phyloP scores from a whole-genome alignment of 2,888 invertebrate species.

The Plusia festucae region DNA sequence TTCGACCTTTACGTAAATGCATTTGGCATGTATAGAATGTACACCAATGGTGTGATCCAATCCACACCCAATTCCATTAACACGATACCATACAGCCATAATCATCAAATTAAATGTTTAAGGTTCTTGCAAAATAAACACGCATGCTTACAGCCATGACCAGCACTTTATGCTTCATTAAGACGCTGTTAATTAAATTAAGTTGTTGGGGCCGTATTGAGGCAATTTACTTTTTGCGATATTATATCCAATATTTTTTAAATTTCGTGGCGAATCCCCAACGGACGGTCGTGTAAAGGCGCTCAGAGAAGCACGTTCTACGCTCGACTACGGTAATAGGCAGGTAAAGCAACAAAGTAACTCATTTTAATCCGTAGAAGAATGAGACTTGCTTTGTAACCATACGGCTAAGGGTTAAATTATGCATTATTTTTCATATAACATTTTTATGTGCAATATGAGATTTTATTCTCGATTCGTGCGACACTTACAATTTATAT shows the following conservation, averaged over 20 bases:
- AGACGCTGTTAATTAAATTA: slow-evolving; percentile 53
- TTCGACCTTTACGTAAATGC: neutral
- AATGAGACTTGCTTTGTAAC: slow-evolving; percentile 75
- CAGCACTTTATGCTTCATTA: slow-evolving; percentile 46
- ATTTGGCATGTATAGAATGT: neutral
- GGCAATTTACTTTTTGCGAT: slow-evolving; percentile 46
- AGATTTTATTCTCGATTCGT: slow-evolving; percentile 36
- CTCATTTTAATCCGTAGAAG: slow-evolving; percentile 79
- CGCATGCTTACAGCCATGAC: slow-evolving; percentile 24
- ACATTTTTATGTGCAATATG: slow-evolving; percentile 60
- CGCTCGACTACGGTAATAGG: slow-evolving; percentile 56
- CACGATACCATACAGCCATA: slow-evolving; percentile 3
- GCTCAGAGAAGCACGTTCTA: slow-evolving; percentile 34
- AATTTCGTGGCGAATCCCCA: slow-evolving; percentile 62
- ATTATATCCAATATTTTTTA: slow-evolving; percentile 43
- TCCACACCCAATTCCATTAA: neutral
- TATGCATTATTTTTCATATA: slow-evolving; percentile 50
- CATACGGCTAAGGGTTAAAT: slow-evolving; percentile 71
- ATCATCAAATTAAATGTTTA: slow-evolving; percentile 23
- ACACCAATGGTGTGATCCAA: neutral
- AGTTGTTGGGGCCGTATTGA: slow-evolving; percentile 42
- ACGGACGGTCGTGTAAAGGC: slow-evolving; percentile 45
- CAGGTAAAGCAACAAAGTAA: slow-evolving; percentile 76
- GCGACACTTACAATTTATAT: slow-evolving; percentile 49
- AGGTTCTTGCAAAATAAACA: slow-evolving; percentile 23